Conservation (phyloP, 2,797 vertebrate species). For the Acomys russatus region DNA sequence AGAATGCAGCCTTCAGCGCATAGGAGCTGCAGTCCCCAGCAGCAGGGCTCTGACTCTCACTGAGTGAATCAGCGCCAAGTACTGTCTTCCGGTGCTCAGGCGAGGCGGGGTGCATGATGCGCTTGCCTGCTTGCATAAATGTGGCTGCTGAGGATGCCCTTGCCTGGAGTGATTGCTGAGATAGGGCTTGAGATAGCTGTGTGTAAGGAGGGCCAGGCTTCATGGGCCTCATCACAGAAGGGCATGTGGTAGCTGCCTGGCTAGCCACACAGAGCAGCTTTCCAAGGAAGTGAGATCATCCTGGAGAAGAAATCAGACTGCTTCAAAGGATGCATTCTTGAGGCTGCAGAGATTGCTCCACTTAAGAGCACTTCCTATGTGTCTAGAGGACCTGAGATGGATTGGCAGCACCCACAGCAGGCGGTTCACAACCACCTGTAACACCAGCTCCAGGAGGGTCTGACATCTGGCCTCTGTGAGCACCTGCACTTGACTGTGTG, state of each 20-base stretch:
- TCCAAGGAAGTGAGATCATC: background rate
- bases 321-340: conserved; percentile 20
- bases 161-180: background rate
- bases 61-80: background rate
- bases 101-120: background rate
- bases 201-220: background rate
- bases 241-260: background rate
- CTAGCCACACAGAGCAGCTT: background rate
- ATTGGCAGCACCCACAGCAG: background rate
- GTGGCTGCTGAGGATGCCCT: background rate
- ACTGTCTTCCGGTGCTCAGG: background rate
- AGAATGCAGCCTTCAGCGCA: background rate
- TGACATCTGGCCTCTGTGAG: background rate
- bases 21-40: background rate
- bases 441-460: background rate
- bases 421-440: background rate
- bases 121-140: background rate
- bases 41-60: background rate
- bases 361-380: background rate
- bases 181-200: too few relatives aligned
- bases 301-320: conserved; percentile 8
- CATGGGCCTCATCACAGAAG: background rate
- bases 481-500: background rate
- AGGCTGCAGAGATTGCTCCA: background rate
- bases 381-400: background rate